Evolutionary conservation across 2,888 invertebrate species (phyloP), one percentile per base, ranked within the genome.

Genomic region (Metellina segmentata): DNA sequence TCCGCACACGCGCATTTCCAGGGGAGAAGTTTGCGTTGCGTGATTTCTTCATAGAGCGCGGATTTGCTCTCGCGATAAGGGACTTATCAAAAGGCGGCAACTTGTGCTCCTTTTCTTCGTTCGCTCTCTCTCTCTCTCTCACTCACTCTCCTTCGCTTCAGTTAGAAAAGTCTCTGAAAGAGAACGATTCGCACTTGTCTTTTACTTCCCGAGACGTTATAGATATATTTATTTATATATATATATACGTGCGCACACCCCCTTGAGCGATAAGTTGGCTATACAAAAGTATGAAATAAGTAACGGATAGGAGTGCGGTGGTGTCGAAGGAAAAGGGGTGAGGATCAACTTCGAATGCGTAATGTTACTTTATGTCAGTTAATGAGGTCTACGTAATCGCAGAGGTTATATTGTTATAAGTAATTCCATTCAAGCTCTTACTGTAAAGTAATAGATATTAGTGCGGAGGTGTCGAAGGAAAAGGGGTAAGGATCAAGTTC

Each of bases 21-120:
- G 34, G 78, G 70, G 74, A 69, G 53, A 70, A 81, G 88, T 92
- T 83, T 85, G 88, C 92, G 70, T 77, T 88, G 79, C 91, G 83
- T 82, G 88, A 83, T 83, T 92, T 92, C 92, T 88, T 83, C 88
- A 88, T 88, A 85, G 88, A 85, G 74, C 49, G 79, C 78, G 92
- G 92, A 92, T 92, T 92, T 92, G 89, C 85, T 49, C 69, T 13
- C 7, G 75, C 9, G 92, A 92, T 91, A 87, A 88, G 78, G 71
- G 71, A 61, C 77, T 72, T 87, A 91, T 88, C 87, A 69, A 72
- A 82, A 70, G 82, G 70, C 71, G 61, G 81, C 75, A 86, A 86
- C 61, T 86, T 81, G 85, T 79, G 61, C 85, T 75, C 53, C 61
- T 81, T 71, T 75, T 53, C 71, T 20, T 78, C 52, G 52, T 72